A percentile compares a stretch with the other conserved stretches of the same genome.
Evolutionary conservation across 2,113 vertebrate genomes (phyloP).

Genomic region (Pavo muticus): DNA sequence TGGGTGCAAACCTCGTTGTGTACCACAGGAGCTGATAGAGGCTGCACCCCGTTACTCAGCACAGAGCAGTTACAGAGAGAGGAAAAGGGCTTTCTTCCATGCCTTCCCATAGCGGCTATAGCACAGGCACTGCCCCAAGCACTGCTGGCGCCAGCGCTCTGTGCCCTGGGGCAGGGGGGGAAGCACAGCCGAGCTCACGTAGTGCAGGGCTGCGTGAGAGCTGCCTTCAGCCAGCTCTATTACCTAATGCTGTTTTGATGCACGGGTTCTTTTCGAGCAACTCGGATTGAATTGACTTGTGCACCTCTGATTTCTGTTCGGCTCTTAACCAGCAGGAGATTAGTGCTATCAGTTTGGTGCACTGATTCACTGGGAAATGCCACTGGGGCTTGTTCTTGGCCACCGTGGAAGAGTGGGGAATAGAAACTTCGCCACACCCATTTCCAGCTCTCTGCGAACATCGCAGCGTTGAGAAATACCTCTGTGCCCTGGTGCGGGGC

Average conservation of each 20-base stretch:
- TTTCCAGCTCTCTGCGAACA: not conserved
- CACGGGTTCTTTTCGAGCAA: not conserved
- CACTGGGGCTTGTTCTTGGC: not conserved
- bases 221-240: not conserved
- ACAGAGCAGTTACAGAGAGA: too few species aligned
- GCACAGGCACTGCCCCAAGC: not conserved
- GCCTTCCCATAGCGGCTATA: not conserved
- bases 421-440: not conserved
- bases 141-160: not conserved
- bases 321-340: not conserved
- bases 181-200: not conserved
- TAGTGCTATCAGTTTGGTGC: not conserved
- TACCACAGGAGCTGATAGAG: too few species aligned
- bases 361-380: not conserved
- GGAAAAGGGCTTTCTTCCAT: not conserved
- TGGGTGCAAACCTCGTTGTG: not conserved
- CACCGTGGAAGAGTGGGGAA: not conserved
- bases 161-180: not conserved
- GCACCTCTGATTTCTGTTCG: not conserved
- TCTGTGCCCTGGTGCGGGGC: not conserved
- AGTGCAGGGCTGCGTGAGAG: not conserved
- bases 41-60: too few species aligned
- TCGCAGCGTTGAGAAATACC: constrained; percentile 26
- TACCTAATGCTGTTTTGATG: not conserved
- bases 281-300: not conserved